Evolutionary conservation across 1,140 invertebrate genomes (phyloP).

Genomic region (Archegozetes longisetosus): DNA sequence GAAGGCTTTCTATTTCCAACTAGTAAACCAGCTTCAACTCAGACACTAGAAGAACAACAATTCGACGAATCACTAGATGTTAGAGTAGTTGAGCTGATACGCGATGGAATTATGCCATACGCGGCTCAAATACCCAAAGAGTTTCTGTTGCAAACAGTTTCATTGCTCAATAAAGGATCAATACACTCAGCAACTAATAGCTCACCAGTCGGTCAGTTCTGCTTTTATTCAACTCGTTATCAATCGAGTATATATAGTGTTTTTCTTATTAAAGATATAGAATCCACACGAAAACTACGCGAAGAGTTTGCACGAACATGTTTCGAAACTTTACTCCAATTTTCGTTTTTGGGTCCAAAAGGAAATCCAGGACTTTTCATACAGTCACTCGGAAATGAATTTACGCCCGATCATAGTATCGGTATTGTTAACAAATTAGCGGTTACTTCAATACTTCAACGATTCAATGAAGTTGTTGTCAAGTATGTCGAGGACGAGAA

Average conservation of each 20-base stretch:
- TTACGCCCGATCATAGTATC: conserved; percentile 32
- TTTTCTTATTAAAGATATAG: conserved; percentile 43
- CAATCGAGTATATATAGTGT: not conserved
- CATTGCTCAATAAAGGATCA: conserved; percentile 79
- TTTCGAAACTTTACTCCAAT: conserved; percentile 87
- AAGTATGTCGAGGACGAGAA: conserved; percentile 77
- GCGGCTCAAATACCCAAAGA: conserved; percentile 60
- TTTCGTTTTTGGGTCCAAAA: conserved; percentile 43
- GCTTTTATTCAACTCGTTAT: conserved; percentile 1
- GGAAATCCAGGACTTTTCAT: conserved; percentile 20
- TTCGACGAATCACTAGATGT: conserved; percentile 69
- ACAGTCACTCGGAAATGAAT: conserved; percentile 11
- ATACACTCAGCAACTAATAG: conserved; percentile 63
- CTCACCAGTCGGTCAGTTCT: conserved; percentile 31
- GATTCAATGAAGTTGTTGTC: conserved; percentile 78
- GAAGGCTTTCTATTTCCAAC: conserved; percentile 81
- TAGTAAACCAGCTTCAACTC: conserved; percentile 39
- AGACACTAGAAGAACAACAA: conserved; percentile 61
- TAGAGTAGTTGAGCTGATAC: conserved; percentile 54
- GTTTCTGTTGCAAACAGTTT: conserved; percentile 70
- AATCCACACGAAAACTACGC: conserved; percentile 60
- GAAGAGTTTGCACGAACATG: conserved; percentile 93
- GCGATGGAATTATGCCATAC: conserved; percentile 68
- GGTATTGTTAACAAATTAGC: conserved; percentile 60
- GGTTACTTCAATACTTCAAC: conserved; percentile 69